Evolutionary conservation across 2,797 vertebrate species (phyloP), one percentile per base, ranked within the genome.

Genomic region (Rhynchotus rufescens): DNA sequence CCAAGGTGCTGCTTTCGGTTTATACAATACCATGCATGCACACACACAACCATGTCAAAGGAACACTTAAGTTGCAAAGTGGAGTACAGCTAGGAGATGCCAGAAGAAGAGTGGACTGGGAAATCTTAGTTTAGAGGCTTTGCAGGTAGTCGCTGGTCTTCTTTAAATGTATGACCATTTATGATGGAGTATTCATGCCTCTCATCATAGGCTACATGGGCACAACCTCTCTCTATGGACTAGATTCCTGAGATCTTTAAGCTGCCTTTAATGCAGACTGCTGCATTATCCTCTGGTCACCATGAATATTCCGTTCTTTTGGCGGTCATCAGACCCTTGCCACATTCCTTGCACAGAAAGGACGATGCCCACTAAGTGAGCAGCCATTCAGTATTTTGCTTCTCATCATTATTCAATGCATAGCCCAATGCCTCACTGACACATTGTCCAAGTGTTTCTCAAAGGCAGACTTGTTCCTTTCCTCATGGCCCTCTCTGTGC

Each of bases 1-100:
- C 25, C 57, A 65, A 94, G 90, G 61, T 38, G 60, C 30, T 81
- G 85, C 80, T 81, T 56, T 69, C 67, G 77, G 72, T 59, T n/a
- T 36, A 28, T 25, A 80, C 45, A 62, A 8, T 19, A 49, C 61
- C 54, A 36, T 49, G 64, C 36, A 4, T 26, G 54, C 59, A 56
- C 32, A 16, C 74, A 72, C 32, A 65, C 7, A 85, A 4, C 42
- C 44, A 7, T 5, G 30, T 34, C 47, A 26, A 44, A 93, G n/a
- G 28, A 90, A 34, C 42, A 10, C 36, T 7, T 3, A 51, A 52
- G 36, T 38, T 88, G 54, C 42, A 59, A 68, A 77, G 80, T 7
- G 20, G 28, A n/a, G 42, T 42, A 54, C 36, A 42, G 14, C 45
- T 61, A 52, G 40, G 60, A 56, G 76, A 76, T 16, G 16, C 3